Base-by-base conservation (phyloP, 2,797 vertebrate species). In the Falco berigora region DNA sequence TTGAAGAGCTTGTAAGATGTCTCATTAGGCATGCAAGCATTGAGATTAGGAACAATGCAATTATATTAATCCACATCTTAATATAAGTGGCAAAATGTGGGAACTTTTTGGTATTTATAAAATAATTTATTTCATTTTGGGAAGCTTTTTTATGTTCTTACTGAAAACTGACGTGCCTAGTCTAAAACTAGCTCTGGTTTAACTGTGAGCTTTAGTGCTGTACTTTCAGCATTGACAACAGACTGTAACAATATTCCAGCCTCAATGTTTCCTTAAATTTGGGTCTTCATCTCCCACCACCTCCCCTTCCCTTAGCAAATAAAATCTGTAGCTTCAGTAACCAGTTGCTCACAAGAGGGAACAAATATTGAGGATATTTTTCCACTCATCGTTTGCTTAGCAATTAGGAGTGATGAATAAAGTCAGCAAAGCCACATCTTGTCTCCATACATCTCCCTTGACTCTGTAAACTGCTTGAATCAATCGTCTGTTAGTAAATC, bases 401-500 rank as follows among this genome's bases (percentile, higher is more conserved):
- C 80, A 92, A 81, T 90, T 84, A 92, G 69, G 36, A 80, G 59
- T n/a, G 86, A 92, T 66, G 50, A 81, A 95, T 81, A 58, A 90
- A 95, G 82, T 27, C 72, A 66, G 91, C 52, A 24, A 74, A 94
- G 79, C 46, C 18, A 4, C 73, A 17, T 75, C 66, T 73, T 42
- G 30, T 36, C 94, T 92, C 92, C 69, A 47, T 50, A 28, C 55
- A 21, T 46, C 73, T 88, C 90, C 85, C 22, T 9, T 23, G 58
- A 22, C 86, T 92, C 93, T 27, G 8, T 20, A 55, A 94, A 62
- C 38, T 72, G 77, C 66, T 86, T 6, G n/a, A 86, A 66, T 93
- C 76, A 59, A 34, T 75, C 1, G 6, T 12, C 58, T 75, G 46
- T 23, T 47, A 86, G 88, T 73, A 47, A 38, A 68, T 32, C 30